Evolutionary conservation across 1,140 invertebrate species (phyloP).

Genomic region (Drosophila leontia): DNA sequence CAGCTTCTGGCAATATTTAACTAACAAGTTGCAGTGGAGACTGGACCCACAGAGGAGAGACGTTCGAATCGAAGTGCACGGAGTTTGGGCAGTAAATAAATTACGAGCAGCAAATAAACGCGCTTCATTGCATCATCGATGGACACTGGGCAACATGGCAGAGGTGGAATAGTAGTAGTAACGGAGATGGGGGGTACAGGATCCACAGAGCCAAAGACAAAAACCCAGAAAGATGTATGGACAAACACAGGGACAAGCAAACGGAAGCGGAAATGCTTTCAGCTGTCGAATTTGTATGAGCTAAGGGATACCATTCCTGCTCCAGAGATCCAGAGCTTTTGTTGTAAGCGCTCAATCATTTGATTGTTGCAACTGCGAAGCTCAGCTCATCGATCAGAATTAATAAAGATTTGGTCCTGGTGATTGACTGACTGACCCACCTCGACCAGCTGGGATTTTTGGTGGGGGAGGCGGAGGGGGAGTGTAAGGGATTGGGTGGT

Average conservation of each 20-base stretch:
- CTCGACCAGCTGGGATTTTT: slow-evolving; percentile 38
- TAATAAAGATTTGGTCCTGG: slow-evolving; percentile 84
- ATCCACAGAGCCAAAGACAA: slow-evolving; percentile 29
- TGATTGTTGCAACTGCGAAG: slow-evolving; percentile 73
- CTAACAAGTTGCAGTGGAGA: slow-evolving; percentile 69
- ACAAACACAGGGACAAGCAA: slow-evolving; percentile 81
- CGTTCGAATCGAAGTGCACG: slow-evolving; percentile 45
- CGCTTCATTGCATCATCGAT: slow-evolving; percentile 66
- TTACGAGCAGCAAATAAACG: slow-evolving; percentile 84
- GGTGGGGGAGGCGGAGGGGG: not conserved
- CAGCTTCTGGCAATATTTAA: slow-evolving; percentile 76
- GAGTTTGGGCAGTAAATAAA: slow-evolving; percentile 81
- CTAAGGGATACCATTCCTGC: slow-evolving; percentile 30
- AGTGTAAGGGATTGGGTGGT: slow-evolving; percentile 1
- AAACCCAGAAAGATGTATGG: slow-evolving; percentile 52
- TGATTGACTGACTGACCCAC: slow-evolving; percentile 59
- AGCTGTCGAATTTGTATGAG: slow-evolving; percentile 83
- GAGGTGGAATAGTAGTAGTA: slow-evolving; percentile 21
- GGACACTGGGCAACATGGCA: slow-evolving; percentile 16
- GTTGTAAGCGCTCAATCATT: slow-evolving; percentile 79
- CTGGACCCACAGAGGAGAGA: slow-evolving; percentile 21
- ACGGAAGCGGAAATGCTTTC: slow-evolving; percentile 81
- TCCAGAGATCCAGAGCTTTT: slow-evolving; percentile 51
- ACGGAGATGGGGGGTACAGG: not conserved
- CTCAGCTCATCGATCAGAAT: slow-evolving; percentile 84